Evolutionary conservation across 1,140 invertebrate genomes (phyloP).

Genomic region (Musca vetustissima): DNA sequence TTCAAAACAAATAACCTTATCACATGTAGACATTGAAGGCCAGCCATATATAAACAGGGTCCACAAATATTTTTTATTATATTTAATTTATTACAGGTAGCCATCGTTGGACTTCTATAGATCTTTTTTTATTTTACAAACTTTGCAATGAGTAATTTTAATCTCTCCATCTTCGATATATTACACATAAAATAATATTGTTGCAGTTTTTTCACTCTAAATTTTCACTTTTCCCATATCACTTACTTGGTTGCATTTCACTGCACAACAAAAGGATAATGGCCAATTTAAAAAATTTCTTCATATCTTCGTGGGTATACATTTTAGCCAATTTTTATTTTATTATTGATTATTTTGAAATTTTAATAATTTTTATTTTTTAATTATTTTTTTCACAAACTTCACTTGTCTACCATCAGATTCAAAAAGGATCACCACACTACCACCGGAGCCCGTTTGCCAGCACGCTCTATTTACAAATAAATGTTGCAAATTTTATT

Average conservation of each 20-base stretch:
- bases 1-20: too few species aligned
- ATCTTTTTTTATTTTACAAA: too few species aligned
- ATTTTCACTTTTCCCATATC: too few species aligned
- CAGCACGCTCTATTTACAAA: background rate
- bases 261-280: constrained; percentile 49
- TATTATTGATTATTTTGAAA: background rate
- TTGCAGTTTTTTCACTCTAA: too few species aligned
- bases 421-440: background rate
- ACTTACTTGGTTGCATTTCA: constrained; percentile 53
- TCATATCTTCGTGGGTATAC: constrained; percentile 38
- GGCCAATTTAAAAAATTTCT: constrained; percentile 41
- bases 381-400: background rate
- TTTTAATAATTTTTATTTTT: background rate
- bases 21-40: too few species aligned
- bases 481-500: constrained; percentile 3
- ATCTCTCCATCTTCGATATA: too few species aligned
- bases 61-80: too few species aligned
- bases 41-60: too few species aligned
- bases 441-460: background rate
- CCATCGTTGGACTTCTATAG: too few species aligned
- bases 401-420: background rate
- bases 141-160: too few species aligned
- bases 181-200: too few species aligned
- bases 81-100: too few species aligned
- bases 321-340: constrained; percentile 29